Conservation (phyloP, 2,888 invertebrate genomes). For the Troides aeacus region DNA sequence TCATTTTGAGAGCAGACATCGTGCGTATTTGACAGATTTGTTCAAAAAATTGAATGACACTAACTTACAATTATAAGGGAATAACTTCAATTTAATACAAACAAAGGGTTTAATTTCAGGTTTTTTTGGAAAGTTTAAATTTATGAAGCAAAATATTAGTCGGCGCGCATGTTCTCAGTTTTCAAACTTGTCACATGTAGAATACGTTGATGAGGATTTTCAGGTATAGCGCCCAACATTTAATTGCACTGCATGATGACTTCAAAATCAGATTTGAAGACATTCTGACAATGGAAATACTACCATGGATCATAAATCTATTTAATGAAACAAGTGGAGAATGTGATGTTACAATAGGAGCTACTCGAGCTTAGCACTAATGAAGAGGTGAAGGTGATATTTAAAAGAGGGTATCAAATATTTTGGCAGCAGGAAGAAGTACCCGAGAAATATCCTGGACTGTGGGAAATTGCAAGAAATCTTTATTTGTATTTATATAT, state of each 20-base stretch:
- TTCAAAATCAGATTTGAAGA: background rate
- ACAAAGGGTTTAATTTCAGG: background rate
- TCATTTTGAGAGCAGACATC: background rate
- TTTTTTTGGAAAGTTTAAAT: background rate
- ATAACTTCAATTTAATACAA: background rate
- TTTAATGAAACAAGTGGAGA: too few species aligned
- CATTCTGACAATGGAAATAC: too few species aligned
- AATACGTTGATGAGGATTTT: background rate
- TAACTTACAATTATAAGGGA: background rate
- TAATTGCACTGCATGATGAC: background rate
- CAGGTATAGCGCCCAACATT: background rate
- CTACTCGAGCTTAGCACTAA: too few species aligned
- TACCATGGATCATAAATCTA: too few species aligned
- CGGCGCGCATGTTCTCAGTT: constrained; percentile 7
- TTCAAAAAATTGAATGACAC: constrained; percentile 28
- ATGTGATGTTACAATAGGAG: too few species aligned
- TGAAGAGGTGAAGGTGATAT: too few species aligned
- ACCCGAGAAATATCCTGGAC: too few species aligned
- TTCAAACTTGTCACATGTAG: background rate
- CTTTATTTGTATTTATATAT: too few species aligned
- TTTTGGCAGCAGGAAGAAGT: too few species aligned
- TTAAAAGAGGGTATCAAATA: too few species aligned
- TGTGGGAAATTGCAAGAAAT: too few species aligned
- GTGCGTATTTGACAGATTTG: constrained; percentile 1
- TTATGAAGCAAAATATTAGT: constrained; percentile 34